Base-by-base conservation (phyloP, 1,140 invertebrate species). In the Lordiphosa mommai region DNA sequence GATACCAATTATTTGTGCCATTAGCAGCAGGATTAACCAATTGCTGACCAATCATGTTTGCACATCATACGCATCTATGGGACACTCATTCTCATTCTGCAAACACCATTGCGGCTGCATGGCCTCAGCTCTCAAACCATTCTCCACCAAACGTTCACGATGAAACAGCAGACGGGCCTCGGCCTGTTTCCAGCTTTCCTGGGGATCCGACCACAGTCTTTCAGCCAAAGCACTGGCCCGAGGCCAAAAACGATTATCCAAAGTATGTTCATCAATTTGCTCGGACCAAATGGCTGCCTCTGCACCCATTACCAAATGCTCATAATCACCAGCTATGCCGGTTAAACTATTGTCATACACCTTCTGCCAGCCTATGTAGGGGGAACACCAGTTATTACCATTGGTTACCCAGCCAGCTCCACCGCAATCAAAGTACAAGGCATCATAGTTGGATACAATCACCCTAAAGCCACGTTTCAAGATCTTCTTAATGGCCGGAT, bases 291-390 rank as follows among this genome's bases (percentile, higher is more conserved):
- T 89, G 3, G 95, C 91, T 1, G 93, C 94, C 86, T 96, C 95
- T 0, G 92, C 92, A 10, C 96, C 96, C 89, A 93, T 76, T 43
- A 93, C 90, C 50, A 91, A 90, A 58, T 92, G 61, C 2, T 88
- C 89, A 53, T 92, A 90, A 2, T 89, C 85, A 10, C 89, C 88
- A 1, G 90, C 91, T 48, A 96, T 92, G 4, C 89, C 71, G 13
- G 89, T 87, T 1, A 94, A 92, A 63, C 92, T 93, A 86, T 96
- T 96, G 4, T 93, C 91, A 72, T 96, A 97, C 5, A 96, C 92
- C 67, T 93, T 93, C 88, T 97, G 95, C 96, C 96, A 97, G 2
- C 94, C 93, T 84, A 95, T 96, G 88, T 96, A 96, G 0, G 95
- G 95, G 0, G 94, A 92, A 87, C 95, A 96, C 96, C 95, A 96